Conservation (phyloP, 2,113 vertebrate species). For the Platichthys flesus region DNA sequence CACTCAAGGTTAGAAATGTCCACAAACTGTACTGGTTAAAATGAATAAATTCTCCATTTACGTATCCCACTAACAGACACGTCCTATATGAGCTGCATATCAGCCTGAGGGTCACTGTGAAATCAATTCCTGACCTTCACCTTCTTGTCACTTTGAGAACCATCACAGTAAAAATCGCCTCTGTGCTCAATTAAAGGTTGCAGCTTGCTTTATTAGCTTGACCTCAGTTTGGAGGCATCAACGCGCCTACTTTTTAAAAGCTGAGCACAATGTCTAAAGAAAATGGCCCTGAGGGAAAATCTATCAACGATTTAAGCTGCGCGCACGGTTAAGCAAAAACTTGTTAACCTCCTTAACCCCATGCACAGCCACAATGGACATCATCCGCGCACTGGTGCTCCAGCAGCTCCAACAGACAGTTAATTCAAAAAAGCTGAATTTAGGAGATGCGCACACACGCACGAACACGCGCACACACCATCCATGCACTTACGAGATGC, state of each 20-base stretch:
- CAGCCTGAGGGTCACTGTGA: neutral
- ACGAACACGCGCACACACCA: neutral
- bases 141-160: neutral
- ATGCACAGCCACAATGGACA: neutral
- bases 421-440: constrained; percentile 41
- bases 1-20: neutral
- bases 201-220: constrained; percentile 14
- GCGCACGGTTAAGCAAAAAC: constrained; percentile 14
- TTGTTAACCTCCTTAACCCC: constrained; percentile 38
- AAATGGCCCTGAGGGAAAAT: neutral
- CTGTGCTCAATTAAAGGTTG: constrained; percentile 12
- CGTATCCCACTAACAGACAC: neutral
- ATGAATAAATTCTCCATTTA: constrained; percentile 13
- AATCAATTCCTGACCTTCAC: constrained; percentile 24
- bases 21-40: constrained; percentile 8
- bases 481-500: neutral
- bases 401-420: constrained; percentile 13
- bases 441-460: neutral
- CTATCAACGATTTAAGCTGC: constrained; percentile 3
- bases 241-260: neutral
- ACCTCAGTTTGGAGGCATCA: neutral
- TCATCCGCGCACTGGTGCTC: constrained; percentile 22
- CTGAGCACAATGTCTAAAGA: neutral
- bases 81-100: neutral
- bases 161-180: neutral